Conservation (phyloP, 2,888 invertebrate species). For the Dastarcus helophoroides region DNA sequence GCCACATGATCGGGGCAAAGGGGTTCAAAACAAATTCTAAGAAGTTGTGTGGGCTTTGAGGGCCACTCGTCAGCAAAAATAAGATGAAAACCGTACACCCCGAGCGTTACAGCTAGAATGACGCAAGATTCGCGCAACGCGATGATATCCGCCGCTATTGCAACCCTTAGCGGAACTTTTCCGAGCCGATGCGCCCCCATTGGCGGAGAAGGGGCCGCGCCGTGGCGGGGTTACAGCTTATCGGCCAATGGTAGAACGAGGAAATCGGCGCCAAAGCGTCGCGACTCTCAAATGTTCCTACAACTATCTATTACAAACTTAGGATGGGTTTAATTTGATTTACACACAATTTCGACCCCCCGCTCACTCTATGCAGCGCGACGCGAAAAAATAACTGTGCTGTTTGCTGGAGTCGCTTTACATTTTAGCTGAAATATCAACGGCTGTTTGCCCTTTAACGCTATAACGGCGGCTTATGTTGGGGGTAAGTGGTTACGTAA, state of each 20-base stretch:
- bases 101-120: slow-evolving; percentile 24
- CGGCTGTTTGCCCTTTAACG: no score
- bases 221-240: slow-evolving; percentile 12
- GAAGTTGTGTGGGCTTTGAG: background rate
- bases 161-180: slow-evolving; percentile 12
- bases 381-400: no score
- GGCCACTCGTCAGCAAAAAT: background rate
- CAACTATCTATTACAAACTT: slow-evolving; percentile 28
- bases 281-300: slow-evolving; percentile 34
- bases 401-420: no score
- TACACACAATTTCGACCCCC: no score
- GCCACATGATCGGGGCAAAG: no score
- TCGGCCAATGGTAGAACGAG: slow-evolving; percentile 15
- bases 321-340: slow-evolving; percentile 29
- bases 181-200: slow-evolving; percentile 10
- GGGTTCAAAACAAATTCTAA: no score
- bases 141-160: slow-evolving; percentile 9
- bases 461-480: no score
- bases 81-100: slow-evolving; percentile 16
- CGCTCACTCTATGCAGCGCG: no score
- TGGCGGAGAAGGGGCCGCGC: slow-evolving; percentile 12
- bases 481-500: no score
- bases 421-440: no score
- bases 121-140: slow-evolving; percentile 18
- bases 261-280: slow-evolving; percentile 35